These are phyloP conservation scores for Nomada fabriciana DNA, from an alignment of 2,888 invertebrate species.

Conservation along the genomic window DNA sequence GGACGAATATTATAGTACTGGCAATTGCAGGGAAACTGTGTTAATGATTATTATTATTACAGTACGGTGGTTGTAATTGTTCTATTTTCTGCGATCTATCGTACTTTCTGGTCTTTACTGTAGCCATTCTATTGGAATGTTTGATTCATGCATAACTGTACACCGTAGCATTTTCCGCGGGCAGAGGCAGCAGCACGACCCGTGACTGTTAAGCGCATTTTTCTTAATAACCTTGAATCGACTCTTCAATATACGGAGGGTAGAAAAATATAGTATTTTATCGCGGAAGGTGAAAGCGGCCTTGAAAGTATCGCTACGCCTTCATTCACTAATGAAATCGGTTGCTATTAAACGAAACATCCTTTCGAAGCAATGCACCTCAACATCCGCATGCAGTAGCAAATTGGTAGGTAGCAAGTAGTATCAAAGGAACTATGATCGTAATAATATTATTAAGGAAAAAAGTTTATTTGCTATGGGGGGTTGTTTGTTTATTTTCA, in stretches of 20 bases:
- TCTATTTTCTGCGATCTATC: slow-evolving; percentile 4
- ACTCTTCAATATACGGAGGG: background rate
- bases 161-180: background rate
- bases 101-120: background rate
- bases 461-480: no score
- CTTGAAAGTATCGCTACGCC: slow-evolving; percentile 21
- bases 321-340: slow-evolving; percentile 27
- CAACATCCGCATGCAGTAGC: no score
- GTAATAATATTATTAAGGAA: no score
- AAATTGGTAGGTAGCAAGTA: no score
- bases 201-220: slow-evolving; percentile 10
- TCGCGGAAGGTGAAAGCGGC: slow-evolving; percentile 35
- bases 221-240: slow-evolving; percentile 19
- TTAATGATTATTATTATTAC: background rate
- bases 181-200: background rate
- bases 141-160: slow-evolving; percentile 22
- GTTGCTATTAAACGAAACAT: background rate
- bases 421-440: no score
- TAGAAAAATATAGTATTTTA: slow-evolving; percentile 30
- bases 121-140: background rate
- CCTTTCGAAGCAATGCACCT: background rate
- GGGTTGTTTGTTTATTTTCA: no score
- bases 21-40: no score
- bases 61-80: background rate
- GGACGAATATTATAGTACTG: background rate